Percentiles rank a stretch among this genome's conserved stretches.
These are phyloP conservation scores for Hyles lineata DNA, from an alignment of 2,888 invertebrate species.

Conservation along the genomic window DNA sequence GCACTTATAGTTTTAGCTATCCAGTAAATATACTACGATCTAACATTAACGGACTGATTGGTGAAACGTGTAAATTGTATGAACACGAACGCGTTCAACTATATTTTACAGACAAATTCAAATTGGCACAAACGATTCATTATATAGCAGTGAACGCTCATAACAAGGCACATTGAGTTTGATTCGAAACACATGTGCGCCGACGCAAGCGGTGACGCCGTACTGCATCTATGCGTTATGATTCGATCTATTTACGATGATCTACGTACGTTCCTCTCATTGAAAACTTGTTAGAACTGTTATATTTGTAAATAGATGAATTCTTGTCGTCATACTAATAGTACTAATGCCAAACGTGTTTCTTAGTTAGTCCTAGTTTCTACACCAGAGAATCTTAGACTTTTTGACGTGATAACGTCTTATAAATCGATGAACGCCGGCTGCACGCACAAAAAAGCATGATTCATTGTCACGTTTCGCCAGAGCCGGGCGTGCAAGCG, in stretches of 20 bases:
- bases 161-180: conserved; percentile 54
- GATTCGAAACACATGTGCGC: conserved; percentile 59
- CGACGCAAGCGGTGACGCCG: conserved; percentile 40
- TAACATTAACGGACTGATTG: background rate
- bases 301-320: background rate
- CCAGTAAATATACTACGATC: background rate
- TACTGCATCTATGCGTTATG: conserved; percentile 32
- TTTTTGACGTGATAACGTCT: no score
- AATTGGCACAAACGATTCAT: conserved; percentile 52
- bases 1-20: background rate
- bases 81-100: conserved; percentile 30
- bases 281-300: background rate
- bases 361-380: no score
- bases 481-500: no score
- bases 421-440: no score
- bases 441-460: no score
- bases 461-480: no score
- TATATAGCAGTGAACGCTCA: conserved; percentile 47
- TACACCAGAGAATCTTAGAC: no score
- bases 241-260: conserved; percentile 43
- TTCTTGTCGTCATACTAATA: background rate
- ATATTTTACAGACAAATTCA: conserved; percentile 42
- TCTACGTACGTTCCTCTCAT: conserved; percentile 13
- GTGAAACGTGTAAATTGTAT: conserved; percentile 34
- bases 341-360: no score